Conservation (phyloP, 2,797 vertebrate genomes). For the Epinephelus coioides region DNA sequence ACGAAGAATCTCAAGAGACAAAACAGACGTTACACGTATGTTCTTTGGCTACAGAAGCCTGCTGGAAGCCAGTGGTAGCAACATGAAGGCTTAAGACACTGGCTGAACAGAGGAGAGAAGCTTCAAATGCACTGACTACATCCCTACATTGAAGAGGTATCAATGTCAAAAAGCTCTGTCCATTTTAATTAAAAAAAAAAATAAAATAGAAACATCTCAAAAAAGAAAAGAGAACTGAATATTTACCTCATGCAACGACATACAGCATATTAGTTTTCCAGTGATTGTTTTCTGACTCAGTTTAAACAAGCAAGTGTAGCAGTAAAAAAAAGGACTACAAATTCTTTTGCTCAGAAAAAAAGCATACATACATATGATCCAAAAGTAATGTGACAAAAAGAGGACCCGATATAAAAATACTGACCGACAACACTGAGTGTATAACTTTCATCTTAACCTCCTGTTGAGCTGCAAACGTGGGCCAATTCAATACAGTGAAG, state of each 20-base stretch:
- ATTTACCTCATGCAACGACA: constrained; percentile 57
- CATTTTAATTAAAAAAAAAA: constrained; percentile 32
- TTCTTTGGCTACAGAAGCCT: constrained; percentile 94
- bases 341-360: constrained; percentile 41
- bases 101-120: constrained; percentile 74
- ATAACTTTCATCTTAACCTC: constrained; percentile 51
- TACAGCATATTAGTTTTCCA: constrained; percentile 74
- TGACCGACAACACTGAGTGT: constrained; percentile 62
- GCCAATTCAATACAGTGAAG: constrained; percentile 58
- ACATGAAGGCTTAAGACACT: constrained; percentile 70
- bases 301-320: constrained; percentile 49
- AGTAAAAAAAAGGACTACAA: constrained; percentile 46
- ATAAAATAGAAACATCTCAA: constrained; percentile 69
- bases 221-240: constrained; percentile 48
- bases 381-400: constrained; percentile 55
- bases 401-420: constrained; percentile 67
- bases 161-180: constrained; percentile 82
- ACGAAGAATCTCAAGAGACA: constrained; percentile 63
- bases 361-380: constrained; percentile 53
- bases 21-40: constrained; percentile 77
- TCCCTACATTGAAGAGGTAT: constrained; percentile 89
- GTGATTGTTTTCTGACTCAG: constrained; percentile 67
- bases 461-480: constrained; percentile 52
- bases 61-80: constrained; percentile 80
- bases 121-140: constrained; percentile 76